These are phyloP conservation scores for Craniophora ligustri DNA, from an alignment of 2,888 invertebrate genomes.

Conservation along the genomic window DNA sequence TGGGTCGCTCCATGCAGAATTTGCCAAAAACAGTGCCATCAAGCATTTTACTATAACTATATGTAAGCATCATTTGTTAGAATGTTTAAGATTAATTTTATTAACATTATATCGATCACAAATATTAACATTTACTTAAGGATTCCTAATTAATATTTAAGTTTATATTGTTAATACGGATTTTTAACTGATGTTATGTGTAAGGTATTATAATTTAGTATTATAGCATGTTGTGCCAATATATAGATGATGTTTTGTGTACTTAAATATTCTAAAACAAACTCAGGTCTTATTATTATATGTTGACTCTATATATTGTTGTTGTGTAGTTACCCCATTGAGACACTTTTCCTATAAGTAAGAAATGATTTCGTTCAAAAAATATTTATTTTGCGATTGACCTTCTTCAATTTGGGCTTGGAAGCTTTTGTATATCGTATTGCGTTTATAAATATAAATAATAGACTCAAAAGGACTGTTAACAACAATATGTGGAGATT, in stretches of 20 bases:
- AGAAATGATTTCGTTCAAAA: too few species aligned
- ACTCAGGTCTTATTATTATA: conserved; percentile 1
- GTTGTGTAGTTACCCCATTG: background rate
- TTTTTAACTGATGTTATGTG: conserved; percentile 53
- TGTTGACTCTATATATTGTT: conserved; percentile 3
- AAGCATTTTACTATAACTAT: conserved; percentile 28
- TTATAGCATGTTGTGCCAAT: conserved; percentile 50
- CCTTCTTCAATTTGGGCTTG: background rate
- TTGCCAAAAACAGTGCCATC: conserved; percentile 56
- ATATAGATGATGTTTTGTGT: conserved; percentile 41
- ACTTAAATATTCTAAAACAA: conserved; percentile 34
- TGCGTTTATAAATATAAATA: background rate
- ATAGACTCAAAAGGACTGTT: background rate
- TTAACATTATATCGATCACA: conserved; percentile 44
- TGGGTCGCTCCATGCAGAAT: background rate
- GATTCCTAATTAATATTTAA: conserved; percentile 53
- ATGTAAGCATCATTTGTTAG: conserved; percentile 50
- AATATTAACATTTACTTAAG: conserved; percentile 52
- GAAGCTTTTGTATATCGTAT: background rate
- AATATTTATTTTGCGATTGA: too few species aligned
- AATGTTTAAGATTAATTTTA: conserved; percentile 49
- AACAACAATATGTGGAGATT: conserved; percentile 3
- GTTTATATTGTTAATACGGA: conserved; percentile 54
- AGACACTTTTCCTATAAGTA: background rate
- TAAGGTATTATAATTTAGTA: conserved; percentile 51